These are phyloP conservation scores for Agriotes lineatus DNA, from an alignment of 2,888 invertebrate species.

Conservation along the genomic window DNA sequence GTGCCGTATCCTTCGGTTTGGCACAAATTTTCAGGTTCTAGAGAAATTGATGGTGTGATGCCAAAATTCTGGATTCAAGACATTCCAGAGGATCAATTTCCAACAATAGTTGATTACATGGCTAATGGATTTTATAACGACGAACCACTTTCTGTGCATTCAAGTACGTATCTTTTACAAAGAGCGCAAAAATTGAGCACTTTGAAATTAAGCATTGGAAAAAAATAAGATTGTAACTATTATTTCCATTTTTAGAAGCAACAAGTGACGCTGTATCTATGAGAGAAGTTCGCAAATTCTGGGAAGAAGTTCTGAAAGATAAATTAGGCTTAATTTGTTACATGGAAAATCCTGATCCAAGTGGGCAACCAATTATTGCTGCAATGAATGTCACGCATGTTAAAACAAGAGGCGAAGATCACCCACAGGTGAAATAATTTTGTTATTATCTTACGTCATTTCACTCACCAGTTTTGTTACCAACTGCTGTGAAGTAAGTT, in stretches of 20 bases:
- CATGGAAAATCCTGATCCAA: conserved; percentile 52
- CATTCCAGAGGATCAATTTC: conserved; percentile 65
- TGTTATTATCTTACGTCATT: too few species aligned
- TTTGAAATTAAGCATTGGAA: too few species aligned
- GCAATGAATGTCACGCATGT: conserved; percentile 57
- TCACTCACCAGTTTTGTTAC: too few species aligned
- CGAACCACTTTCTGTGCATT: conserved; percentile 68
- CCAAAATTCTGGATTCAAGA: conserved; percentile 69
- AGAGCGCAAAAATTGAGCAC: too few species aligned
- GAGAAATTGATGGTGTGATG: conserved; percentile 54
- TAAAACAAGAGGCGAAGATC: too few species aligned
- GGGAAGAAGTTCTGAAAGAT: conserved; percentile 52
- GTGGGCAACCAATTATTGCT: conserved; percentile 57
- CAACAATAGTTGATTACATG: conserved; percentile 65
- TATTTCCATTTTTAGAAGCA: background rate
- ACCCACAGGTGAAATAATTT: too few species aligned
- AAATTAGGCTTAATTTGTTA: conserved; percentile 60
- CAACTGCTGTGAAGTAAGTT: too few species aligned
- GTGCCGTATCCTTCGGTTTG: conserved; percentile 66
- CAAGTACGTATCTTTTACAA: conserved; percentile 62
- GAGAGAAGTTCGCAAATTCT: conserved; percentile 49
- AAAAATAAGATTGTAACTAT: too few species aligned
- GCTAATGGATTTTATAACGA: conserved; percentile 66
- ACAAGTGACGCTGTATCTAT: background rate
- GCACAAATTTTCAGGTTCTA: conserved; percentile 63